Conservation (phyloP, 2,888 invertebrate species). For the Pseudolycoriella hygida region DNA sequence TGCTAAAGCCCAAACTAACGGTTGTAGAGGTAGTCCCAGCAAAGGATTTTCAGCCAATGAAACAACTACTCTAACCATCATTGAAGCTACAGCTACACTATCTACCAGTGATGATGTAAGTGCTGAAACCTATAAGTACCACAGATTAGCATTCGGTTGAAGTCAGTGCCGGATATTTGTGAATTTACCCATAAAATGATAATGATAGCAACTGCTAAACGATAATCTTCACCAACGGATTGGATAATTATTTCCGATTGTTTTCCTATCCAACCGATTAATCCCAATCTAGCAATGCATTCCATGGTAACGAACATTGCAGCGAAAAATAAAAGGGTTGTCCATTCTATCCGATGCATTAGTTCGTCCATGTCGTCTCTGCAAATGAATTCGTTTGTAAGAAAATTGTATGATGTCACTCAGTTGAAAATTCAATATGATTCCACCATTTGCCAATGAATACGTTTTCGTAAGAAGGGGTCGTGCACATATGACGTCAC, state of each 20-base stretch:
- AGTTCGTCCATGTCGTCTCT: slow-evolving; percentile 27
- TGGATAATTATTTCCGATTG: slow-evolving; percentile 42
- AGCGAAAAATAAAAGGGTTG: slow-evolving; percentile 27
- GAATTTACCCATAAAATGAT: slow-evolving; percentile 64
- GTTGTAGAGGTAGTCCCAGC: slow-evolving; percentile 54
- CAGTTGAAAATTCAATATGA: no score
- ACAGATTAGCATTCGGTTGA: neutral
- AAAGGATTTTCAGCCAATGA: slow-evolving; percentile 48
- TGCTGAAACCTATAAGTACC: slow-evolving; percentile 46
- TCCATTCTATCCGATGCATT: slow-evolving; percentile 27
- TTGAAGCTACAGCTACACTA: slow-evolving; percentile 79
- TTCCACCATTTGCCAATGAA: no score
- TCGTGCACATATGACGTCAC: no score
- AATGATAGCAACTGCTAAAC: slow-evolving; percentile 54
- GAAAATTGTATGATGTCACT: no score
- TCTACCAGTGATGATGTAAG: slow-evolving; percentile 75
- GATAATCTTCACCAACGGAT: slow-evolving; percentile 41
- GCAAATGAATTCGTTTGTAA: no score
- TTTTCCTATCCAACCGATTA: slow-evolving; percentile 65
- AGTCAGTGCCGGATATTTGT: neutral
- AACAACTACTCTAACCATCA: slow-evolving; percentile 72
- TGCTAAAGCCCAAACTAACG: slow-evolving; percentile 70
- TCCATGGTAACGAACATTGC: slow-evolving; percentile 30
- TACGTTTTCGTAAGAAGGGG: no score
- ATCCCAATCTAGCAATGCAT: slow-evolving; percentile 57